Percentiles rank a stretch among this genome's conserved stretches.
These are phyloP conservation scores for Stenichneumon culpator DNA, from an alignment of 2,888 invertebrate genomes.

Conservation along the genomic window DNA sequence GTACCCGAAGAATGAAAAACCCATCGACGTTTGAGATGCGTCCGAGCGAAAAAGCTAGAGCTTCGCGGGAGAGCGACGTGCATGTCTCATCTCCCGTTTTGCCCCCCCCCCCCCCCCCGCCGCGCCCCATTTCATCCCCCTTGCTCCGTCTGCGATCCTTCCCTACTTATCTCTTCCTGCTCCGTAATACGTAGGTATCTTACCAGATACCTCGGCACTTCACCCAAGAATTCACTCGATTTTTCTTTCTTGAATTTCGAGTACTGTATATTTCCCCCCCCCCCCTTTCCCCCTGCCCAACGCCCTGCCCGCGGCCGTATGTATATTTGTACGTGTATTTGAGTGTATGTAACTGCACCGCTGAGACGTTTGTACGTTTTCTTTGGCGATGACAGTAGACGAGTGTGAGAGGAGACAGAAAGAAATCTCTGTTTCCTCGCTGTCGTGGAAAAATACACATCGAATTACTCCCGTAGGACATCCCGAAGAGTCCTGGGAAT, in stretches of 20 bases:
- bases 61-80: not conserved
- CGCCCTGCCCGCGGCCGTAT: too few relatives aligned
- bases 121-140: not conserved
- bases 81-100: constrained; percentile 9
- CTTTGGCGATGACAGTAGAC: not conserved
- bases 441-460: not conserved
- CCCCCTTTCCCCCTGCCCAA: too few relatives aligned
- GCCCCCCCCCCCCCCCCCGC: not conserved
- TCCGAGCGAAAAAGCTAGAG: constrained; percentile 60
- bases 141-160: too few relatives aligned
- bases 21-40: constrained; percentile 60
- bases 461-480: not conserved
- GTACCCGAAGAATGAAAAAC: constrained; percentile 49
- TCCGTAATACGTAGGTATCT: too few relatives aligned
- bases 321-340: too few relatives aligned
- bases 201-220: not conserved
- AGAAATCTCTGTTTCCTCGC: not conserved
- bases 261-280: not conserved
- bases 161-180: too few relatives aligned
- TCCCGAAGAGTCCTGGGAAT: too few relatives aligned
- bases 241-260: constrained; percentile 44
- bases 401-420: not conserved
- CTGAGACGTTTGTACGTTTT: not conserved
- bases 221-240: constrained; percentile 14
- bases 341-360: not conserved